Conservation (phyloP, 1,140 invertebrate species). For the Drosophila pandora region DNA sequence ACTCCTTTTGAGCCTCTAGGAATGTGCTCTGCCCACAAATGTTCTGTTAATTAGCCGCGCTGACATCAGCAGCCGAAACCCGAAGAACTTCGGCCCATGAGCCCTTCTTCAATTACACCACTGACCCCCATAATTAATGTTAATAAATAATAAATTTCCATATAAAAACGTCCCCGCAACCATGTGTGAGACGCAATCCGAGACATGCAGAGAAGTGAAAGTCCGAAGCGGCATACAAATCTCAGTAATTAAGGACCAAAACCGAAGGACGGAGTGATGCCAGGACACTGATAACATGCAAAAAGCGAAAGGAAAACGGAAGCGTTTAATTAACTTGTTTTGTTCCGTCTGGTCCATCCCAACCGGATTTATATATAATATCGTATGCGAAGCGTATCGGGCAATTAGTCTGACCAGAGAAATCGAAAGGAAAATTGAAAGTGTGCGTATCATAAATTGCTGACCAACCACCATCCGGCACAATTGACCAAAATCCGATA, state of each 20-base stretch:
- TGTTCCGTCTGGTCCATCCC: slow-evolving; percentile 47
- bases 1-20: background rate
- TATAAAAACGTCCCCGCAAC: slow-evolving; percentile 48
- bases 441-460: slow-evolving; percentile 60
- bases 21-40: slow-evolving; percentile 46
- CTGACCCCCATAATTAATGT: slow-evolving; percentile 77
- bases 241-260: slow-evolving; percentile 66
- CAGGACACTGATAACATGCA: slow-evolving; percentile 66
- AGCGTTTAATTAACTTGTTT: slow-evolving; percentile 81
- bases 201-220: slow-evolving; percentile 61
- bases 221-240: slow-evolving; percentile 71
- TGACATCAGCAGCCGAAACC: slow-evolving; percentile 74
- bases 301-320: slow-evolving; percentile 60
- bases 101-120: slow-evolving; percentile 66
- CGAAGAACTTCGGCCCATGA: slow-evolving; percentile 46
- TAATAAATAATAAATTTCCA: slow-evolving; percentile 82
- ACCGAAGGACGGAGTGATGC: slow-evolving; percentile 42
- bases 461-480: slow-evolving; percentile 21
- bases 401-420: slow-evolving; percentile 53
- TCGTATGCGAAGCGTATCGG: slow-evolving; percentile 69
- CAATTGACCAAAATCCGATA: slow-evolving; percentile 18
- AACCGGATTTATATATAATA: slow-evolving; percentile 10
- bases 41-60: slow-evolving; percentile 67
- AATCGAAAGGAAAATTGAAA: slow-evolving; percentile 58
- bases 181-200: slow-evolving; percentile 63